A percentile compares a stretch with the other conserved stretches of the same genome.
Evolutionary conservation across 2,113 vertebrate genomes (phyloP).

Genomic region (Vulpes vulpes): DNA sequence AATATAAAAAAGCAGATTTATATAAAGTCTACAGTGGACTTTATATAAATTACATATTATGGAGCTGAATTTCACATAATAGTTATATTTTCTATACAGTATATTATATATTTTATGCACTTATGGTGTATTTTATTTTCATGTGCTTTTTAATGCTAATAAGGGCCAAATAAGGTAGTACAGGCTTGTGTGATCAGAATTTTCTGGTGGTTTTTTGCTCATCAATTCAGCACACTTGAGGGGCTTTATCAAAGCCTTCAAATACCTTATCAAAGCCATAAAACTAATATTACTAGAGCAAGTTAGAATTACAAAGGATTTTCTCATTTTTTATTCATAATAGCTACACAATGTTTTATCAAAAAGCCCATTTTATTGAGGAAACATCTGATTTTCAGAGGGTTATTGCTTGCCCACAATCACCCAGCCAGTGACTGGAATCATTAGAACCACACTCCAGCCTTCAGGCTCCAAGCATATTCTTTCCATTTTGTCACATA

Average conservation of each 20-base stretch:
- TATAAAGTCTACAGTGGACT: neutral
- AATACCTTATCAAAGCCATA: conserved; percentile 26
- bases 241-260: neutral
- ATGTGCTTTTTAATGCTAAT: neutral
- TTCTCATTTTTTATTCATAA: neutral
- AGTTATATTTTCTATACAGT: neutral
- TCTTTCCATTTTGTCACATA: neutral
- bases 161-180: neutral
- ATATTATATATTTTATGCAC: neutral
- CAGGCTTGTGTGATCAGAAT: neutral
- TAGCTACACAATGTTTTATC: neutral
- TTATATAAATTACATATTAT: neutral
- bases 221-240: neutral
- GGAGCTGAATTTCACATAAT: neutral
- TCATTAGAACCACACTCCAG: neutral
- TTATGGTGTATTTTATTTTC: neutral
- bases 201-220: conserved; percentile 32
- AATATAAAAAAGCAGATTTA: neutral
- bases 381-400: neutral
- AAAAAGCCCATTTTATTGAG: neutral
- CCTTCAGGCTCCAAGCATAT: neutral
- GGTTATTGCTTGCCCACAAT: neutral
- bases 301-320: neutral
- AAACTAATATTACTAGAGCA: neutral
- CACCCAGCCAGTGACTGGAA: neutral